Conservation (phyloP, 2,113 vertebrate species). For the Syrrhaptes paradoxus region DNA sequence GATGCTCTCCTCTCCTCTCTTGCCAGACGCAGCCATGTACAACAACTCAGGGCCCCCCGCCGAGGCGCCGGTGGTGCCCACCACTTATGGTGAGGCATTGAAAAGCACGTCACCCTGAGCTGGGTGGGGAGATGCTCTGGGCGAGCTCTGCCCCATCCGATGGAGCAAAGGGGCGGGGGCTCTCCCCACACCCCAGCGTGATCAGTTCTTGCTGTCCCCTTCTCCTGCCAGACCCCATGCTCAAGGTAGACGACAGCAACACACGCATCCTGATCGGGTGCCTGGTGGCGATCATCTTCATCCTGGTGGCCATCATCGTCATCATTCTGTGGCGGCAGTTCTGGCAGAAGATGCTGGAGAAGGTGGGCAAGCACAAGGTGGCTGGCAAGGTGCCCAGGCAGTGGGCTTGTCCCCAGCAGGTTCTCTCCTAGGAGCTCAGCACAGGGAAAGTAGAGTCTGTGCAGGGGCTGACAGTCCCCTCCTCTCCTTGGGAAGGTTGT, state of each 20-base stretch:
- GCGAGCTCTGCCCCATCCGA: not conserved
- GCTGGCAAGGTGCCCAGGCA: not conserved
- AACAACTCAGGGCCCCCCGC: conserved; percentile 85
- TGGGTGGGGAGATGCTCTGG: not conserved
- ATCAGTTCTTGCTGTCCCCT: not conserved
- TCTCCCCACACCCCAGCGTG: fast-evolving
- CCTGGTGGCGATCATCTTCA: conserved; percentile 95
- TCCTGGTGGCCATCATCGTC: conserved; percentile 91
- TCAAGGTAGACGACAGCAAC: conserved; percentile 94
- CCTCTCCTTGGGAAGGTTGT: not conserved
- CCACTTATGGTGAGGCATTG: conserved; percentile 74
- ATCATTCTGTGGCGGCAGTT: conserved; percentile 98
- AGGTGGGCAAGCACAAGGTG: conserved; percentile 67
- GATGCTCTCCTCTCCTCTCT: not conserved
- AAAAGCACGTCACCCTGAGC: fast-evolving
- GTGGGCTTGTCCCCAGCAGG: not conserved
- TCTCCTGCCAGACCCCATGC: conserved; percentile 82
- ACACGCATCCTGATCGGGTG: conserved; percentile 94
- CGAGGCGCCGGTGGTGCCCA: conserved; percentile 75
- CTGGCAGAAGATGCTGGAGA: conserved; percentile 98
- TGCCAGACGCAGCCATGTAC: conserved; percentile 91
- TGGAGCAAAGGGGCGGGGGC: not conserved
- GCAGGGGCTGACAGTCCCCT: not conserved
- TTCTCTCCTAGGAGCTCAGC: not conserved
- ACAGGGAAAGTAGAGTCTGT: fast-evolving